Percentiles rank a stretch among this genome's conserved stretches.
Conservation (phyloP, 2,888 invertebrate species). For the Catocala fraxini region DNA sequence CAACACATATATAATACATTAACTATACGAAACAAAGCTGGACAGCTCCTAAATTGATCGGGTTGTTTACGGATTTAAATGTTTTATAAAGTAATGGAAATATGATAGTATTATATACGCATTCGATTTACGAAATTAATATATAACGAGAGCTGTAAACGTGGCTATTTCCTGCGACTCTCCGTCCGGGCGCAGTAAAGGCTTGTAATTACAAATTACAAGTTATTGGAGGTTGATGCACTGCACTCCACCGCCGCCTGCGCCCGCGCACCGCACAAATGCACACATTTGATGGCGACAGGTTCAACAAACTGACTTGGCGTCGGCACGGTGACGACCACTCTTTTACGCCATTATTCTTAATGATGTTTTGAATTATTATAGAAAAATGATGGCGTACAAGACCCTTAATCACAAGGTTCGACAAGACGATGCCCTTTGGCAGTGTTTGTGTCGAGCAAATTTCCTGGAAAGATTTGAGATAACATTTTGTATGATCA, state of each 20-base stretch:
- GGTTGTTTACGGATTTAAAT: neutral
- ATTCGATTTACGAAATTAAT: conserved; percentile 70
- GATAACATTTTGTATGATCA: conserved; percentile 51
- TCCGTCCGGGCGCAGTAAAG: conserved; percentile 78
- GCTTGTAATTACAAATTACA: conserved; percentile 85
- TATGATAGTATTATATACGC: conserved; percentile 49
- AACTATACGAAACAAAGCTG: too few relatives aligned
- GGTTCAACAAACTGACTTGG: conserved; percentile 83
- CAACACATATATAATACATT: too few relatives aligned
- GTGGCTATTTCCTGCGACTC: conserved; percentile 78
- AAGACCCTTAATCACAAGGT: conserved; percentile 64
- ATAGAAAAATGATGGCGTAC: conserved; percentile 66
- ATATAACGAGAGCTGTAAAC: conserved; percentile 73
- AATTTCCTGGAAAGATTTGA: conserved; percentile 59
- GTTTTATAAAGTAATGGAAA: conserved; percentile 35
- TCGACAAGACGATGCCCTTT: conserved; percentile 60
- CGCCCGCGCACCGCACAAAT: conserved; percentile 69
- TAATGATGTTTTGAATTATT: conserved; percentile 77
- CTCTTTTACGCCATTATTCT: conserved; percentile 75
- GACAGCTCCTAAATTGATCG: too few relatives aligned
- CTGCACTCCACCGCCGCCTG: conserved; percentile 61
- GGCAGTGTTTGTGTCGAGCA: conserved; percentile 49
- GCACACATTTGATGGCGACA: conserved; percentile 79
- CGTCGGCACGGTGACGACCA: conserved; percentile 68
- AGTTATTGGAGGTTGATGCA: conserved; percentile 86